Percentiles rank a stretch among this genome's conserved stretches.
Conservation (phyloP, 2,113 vertebrate genomes). For the Macheiramphus alcinus region DNA sequence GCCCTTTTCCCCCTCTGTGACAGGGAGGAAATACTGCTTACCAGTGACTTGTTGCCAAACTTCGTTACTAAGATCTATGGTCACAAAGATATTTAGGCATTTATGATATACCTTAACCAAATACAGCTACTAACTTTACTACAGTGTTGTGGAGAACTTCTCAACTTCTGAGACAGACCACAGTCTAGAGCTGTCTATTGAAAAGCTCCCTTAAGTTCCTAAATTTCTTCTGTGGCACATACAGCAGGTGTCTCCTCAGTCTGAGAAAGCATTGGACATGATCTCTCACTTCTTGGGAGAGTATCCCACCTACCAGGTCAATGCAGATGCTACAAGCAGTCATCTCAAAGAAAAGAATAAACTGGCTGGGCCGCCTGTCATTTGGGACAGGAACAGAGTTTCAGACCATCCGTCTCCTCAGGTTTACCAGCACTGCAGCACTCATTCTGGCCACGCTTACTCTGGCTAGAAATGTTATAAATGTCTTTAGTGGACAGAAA, state of each 20-base stretch:
- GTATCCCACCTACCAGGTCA: neutral
- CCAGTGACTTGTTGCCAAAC: neutral
- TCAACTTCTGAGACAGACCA: neutral
- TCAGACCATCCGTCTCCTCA: neutral
- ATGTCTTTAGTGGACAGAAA: neutral
- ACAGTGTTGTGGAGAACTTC: neutral
- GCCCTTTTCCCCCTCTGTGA: neutral
- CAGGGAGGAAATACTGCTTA: neutral
- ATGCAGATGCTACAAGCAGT: neutral
- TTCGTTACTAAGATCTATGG: neutral
- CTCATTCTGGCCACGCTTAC: neutral
- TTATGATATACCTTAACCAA: neutral
- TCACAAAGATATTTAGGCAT: neutral
- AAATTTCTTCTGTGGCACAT: neutral
- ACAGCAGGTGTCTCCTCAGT: neutral
- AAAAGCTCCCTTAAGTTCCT: neutral
- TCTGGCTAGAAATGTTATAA: neutral
- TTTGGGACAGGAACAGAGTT: neutral
- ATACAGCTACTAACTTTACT: neutral
- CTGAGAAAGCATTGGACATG: neutral
- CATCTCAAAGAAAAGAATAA: neutral
- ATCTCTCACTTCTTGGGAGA: neutral
- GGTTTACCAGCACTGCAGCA: neutral
- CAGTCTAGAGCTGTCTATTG: neutral
- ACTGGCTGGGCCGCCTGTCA: neutral